These are phyloP conservation scores for Merodon equestris DNA, from an alignment of 2,888 invertebrate genomes.

Conservation along the genomic window DNA sequence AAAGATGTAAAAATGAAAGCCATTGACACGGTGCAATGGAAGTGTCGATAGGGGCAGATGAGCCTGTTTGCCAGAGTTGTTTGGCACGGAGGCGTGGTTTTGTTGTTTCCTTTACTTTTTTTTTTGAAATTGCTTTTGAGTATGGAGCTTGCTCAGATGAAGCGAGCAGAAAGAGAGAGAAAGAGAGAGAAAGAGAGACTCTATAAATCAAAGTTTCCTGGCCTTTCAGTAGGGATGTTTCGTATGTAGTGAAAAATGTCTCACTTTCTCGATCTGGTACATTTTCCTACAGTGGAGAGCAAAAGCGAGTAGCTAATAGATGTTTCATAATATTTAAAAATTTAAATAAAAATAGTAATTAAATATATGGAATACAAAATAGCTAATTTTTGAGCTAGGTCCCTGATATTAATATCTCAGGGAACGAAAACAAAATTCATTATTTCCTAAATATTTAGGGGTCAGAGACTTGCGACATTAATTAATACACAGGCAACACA, in stretches of 20 bases:
- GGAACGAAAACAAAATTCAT: too few species aligned
- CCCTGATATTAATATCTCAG: too few species aligned
- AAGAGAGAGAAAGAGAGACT: not conserved
- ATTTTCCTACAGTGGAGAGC: not conserved
- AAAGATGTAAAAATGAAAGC: constrained; percentile 48
- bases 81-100: constrained; percentile 22
- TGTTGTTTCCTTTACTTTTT: constrained; percentile 1
- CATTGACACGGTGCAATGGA: constrained; percentile 61
- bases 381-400: too few species aligned
- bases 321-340: too few species aligned
- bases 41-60: constrained; percentile 41
- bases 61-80: not conserved
- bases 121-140: constrained; percentile 29
- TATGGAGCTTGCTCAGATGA: not conserved
- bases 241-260: not conserved
- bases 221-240: constrained; percentile 7
- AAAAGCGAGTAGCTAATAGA: not conserved
- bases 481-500: too few species aligned
- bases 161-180: constrained; percentile 12
- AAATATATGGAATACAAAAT: too few species aligned
- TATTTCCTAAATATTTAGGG: too few species aligned
- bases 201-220: constrained; percentile 37
- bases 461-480: too few species aligned
- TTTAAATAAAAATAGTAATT: too few species aligned
- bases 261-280: constrained; percentile 29